Percentiles rank a stretch among this genome's conserved stretches.
Evolutionary conservation across 2,888 invertebrate genomes (phyloP).

Genomic region (Calliphora vomitoria): DNA sequence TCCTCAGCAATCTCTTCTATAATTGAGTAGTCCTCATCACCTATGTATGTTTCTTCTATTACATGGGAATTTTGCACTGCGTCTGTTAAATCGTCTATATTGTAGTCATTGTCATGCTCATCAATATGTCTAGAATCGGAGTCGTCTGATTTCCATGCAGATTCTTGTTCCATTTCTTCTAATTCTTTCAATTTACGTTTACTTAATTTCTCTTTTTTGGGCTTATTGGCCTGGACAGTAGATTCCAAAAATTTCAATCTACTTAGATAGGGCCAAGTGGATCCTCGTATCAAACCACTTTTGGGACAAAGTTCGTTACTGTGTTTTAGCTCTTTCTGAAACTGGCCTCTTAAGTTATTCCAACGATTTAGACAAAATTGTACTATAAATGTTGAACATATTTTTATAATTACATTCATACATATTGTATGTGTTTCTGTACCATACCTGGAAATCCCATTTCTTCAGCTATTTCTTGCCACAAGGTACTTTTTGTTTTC

Average conservation of each 20-base stretch:
- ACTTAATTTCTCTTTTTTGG: slow-evolving; percentile 51
- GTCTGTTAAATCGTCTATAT: slow-evolving; percentile 29
- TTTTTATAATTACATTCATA: background rate
- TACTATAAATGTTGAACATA: slow-evolving; percentile 72
- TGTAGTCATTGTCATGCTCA: slow-evolving; percentile 55
- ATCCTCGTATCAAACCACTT: slow-evolving; percentile 75
- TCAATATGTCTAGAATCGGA: slow-evolving; percentile 70
- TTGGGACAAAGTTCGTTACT: slow-evolving; percentile 75
- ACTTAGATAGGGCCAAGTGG: slow-evolving; percentile 80
- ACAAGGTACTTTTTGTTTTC: slow-evolving; percentile 79
- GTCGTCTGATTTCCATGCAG: slow-evolving; percentile 65
- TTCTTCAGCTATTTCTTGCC: slow-evolving; percentile 78
- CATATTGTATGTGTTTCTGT: background rate
- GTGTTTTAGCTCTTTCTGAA: slow-evolving; percentile 79
- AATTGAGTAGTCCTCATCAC: slow-evolving; percentile 48
- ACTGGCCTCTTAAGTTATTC: slow-evolving; percentile 81
- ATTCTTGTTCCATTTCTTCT: slow-evolving; percentile 46
- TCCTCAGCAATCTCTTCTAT: slow-evolving; percentile 72
- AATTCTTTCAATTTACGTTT: slow-evolving; percentile 59
- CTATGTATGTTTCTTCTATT: slow-evolving; percentile 67
- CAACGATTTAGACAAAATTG: slow-evolving; percentile 81
- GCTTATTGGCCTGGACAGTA: slow-evolving; percentile 67
- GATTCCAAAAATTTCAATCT: slow-evolving; percentile 77
- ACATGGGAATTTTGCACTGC: slow-evolving; percentile 9
- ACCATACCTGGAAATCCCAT: slow-evolving; percentile 77